These are phyloP conservation scores for Rana temporaria DNA, from an alignment of 2,113 vertebrate genomes.

Conservation along the genomic window DNA sequence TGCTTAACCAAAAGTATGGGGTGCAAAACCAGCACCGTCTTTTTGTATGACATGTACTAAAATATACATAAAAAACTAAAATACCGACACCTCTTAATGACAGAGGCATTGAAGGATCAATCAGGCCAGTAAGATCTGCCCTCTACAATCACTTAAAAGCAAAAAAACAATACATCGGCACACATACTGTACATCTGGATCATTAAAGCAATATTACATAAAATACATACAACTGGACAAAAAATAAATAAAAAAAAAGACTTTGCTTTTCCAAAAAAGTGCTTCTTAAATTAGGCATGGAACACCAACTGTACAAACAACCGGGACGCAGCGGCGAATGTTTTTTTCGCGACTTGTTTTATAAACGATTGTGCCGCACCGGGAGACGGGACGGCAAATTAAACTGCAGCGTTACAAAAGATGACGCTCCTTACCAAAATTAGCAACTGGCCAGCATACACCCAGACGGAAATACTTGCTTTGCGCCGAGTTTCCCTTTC, in stretches of 20 bases:
- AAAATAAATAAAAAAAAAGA: background rate
- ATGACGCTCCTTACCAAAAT: too few relatives aligned
- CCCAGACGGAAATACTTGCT: too few relatives aligned
- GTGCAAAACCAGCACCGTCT: background rate
- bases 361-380: too few relatives aligned
- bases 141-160: slow-evolving; percentile 29
- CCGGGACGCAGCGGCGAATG: background rate
- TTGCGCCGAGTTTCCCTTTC: too few relatives aligned
- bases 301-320: slow-evolving; percentile 9
- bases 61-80: background rate
- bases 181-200: slow-evolving; percentile 12
- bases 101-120: background rate
- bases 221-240: slow-evolving; percentile 10
- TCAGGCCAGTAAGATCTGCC: background rate
- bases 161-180: slow-evolving; percentile 3
- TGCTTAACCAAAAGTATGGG: background rate
- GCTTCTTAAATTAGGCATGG: slow-evolving; percentile 20
- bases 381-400: too few relatives aligned
- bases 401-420: too few relatives aligned
- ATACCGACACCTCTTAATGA: background rate
- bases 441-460: too few relatives aligned
- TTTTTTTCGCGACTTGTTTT: too few relatives aligned
- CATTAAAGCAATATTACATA: slow-evolving; percentile 16
- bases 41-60: slow-evolving; percentile 1
- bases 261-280: slow-evolving; percentile 34